These are phyloP conservation scores for Tokudaia muenninki DNA, from an alignment of 2,797 vertebrate genomes.

Conservation along the genomic window DNA sequence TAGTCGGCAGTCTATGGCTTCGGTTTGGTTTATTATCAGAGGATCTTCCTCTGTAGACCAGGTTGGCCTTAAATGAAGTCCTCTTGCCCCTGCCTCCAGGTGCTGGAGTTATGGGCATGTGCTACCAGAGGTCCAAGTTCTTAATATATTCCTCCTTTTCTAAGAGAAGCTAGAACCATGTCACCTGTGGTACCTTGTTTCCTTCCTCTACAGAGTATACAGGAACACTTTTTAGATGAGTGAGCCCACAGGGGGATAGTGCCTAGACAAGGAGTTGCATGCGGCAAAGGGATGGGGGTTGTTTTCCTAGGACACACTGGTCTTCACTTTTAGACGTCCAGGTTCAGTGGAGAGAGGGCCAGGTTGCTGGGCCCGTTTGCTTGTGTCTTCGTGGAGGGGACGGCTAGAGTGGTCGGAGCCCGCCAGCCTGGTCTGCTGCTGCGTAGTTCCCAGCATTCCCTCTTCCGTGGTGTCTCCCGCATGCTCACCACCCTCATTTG, in stretches of 20 bases:
- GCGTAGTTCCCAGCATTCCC: not conserved
- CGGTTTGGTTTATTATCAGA: not conserved
- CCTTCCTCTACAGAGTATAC: not conserved
- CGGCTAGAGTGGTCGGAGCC: accelerated
- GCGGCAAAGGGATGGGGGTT: not conserved
- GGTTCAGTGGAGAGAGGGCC: not conserved
- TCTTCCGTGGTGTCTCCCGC: not conserved
- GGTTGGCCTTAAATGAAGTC: not conserved
- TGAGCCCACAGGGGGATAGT: accelerated
- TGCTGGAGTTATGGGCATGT: no score
- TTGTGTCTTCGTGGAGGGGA: not conserved
- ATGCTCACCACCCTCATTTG: conserved; percentile 53
- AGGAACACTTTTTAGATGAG: not conserved
- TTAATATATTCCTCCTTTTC: not conserved
- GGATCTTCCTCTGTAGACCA: not conserved
- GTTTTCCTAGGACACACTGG: accelerated
- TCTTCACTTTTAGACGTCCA: not conserved
- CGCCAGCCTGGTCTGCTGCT: not conserved
- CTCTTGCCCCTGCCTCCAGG: not conserved
- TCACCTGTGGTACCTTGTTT: not conserved
- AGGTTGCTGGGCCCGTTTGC: not conserved
- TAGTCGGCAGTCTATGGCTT: not conserved
- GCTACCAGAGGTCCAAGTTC: not conserved
- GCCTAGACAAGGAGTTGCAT: not conserved
- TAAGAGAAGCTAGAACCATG: not conserved